Evolutionary conservation across 2,113 vertebrate species (phyloP).

Genomic region (Dromaius novaehollandiae): DNA sequence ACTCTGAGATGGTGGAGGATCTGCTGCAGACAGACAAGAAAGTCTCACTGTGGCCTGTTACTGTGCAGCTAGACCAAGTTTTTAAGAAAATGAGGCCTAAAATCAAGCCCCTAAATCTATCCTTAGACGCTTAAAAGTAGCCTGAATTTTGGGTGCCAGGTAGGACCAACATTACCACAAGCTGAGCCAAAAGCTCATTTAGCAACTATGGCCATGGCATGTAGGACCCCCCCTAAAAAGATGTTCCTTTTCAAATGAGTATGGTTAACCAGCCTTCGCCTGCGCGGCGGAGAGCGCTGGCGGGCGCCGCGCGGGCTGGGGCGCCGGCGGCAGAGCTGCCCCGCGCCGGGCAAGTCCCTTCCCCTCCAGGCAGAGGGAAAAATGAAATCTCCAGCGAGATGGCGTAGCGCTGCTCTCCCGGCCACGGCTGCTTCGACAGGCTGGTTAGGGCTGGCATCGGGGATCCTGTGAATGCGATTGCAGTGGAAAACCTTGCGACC

Average conservation of each 20-base stretch:
- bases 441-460: fast-evolving
- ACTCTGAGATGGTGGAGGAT: not conserved
- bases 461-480: not conserved
- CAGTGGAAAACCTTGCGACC: not conserved
- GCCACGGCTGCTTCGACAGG: not conserved
- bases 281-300: not conserved
- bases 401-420: not conserved
- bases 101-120: not conserved
- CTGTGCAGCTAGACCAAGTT: not conserved
- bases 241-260: not conserved
- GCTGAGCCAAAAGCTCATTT: not conserved
- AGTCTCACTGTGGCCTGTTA: not conserved
- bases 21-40: not conserved
- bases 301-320: not conserved
- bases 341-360: not conserved
- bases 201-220: fast-evolving
- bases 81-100: not conserved
- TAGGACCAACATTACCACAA: not conserved
- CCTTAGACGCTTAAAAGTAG: not conserved
- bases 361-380: fast-evolving
- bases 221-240: not conserved
- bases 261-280: not conserved
- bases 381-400: not conserved
- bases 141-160: not conserved
- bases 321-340: fast-evolving